Evolutionary conservation across 2,797 vertebrate species (phyloP).

Genomic region (Yasuhikotakia modesta): DNA sequence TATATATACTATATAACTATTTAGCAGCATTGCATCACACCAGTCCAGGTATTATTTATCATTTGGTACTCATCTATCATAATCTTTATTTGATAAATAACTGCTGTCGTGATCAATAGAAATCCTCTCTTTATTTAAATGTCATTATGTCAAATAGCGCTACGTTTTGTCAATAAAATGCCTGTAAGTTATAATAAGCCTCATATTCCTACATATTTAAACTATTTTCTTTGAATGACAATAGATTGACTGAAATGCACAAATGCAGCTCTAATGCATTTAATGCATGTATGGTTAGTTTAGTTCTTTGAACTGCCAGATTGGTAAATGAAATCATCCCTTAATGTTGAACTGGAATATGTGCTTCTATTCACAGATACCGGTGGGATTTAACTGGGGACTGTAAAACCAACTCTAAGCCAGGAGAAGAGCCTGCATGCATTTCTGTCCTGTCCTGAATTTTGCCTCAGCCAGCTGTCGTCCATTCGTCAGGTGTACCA

Average conservation of each 20-base stretch:
- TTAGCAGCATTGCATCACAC: too few relatives aligned
- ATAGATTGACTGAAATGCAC: background rate
- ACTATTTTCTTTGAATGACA: background rate
- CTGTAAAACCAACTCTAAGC: constrained; percentile 48
- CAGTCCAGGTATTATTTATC: too few relatives aligned
- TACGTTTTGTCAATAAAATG: background rate
- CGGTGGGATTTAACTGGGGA: constrained; percentile 35
- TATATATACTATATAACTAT: too few relatives aligned
- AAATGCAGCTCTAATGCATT: too few relatives aligned
- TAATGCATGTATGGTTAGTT: too few relatives aligned
- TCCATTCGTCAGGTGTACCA: constrained; percentile 68
- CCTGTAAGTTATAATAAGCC: background rate
- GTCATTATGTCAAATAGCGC: background rate
- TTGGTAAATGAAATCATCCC: constrained; percentile 1
- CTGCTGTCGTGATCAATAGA: background rate
- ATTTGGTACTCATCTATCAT: too few relatives aligned
- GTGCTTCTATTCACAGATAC: constrained; percentile 27
- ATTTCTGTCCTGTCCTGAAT: constrained; percentile 57
- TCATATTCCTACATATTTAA: background rate
- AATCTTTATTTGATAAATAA: background rate
- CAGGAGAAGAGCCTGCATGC: constrained; percentile 40
- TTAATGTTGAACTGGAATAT: constrained; percentile 13
- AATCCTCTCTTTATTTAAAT: background rate
- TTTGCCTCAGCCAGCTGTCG: constrained; percentile 63
- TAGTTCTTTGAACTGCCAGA: background rate